Evolutionary conservation across 2,888 invertebrate genomes (phyloP).

Genomic region (Aproaerema taeniolella): DNA sequence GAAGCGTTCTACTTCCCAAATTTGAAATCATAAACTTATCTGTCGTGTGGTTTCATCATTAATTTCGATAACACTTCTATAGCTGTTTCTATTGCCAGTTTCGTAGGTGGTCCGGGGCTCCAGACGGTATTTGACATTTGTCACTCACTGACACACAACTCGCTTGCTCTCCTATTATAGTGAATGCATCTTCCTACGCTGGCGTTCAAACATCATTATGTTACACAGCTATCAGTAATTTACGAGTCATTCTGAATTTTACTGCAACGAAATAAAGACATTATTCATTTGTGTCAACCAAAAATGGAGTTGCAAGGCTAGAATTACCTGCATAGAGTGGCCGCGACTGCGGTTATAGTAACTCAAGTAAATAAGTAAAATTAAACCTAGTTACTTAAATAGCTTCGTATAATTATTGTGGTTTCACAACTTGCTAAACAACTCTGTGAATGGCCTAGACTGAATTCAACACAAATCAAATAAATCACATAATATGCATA

Average conservation of each 20-base stretch:
- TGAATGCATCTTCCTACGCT: conserved; percentile 37
- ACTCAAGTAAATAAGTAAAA: conserved; percentile 48
- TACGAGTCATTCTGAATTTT: conserved; percentile 24
- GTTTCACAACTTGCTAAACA: conserved; percentile 29
- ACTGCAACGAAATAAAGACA: conserved; percentile 21
- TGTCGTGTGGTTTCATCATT: no score
- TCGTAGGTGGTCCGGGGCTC: conserved; percentile 34
- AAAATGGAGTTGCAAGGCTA: conserved; percentile 29
- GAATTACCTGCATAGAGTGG: conserved; percentile 38
- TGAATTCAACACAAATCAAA: no score
- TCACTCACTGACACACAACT: conserved; percentile 34
- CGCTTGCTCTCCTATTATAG: conserved; percentile 32
- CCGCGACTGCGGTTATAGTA: conserved; percentile 47
- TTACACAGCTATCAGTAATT: conserved; percentile 18
- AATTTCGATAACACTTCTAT: conserved; percentile 13
- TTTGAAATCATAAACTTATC: no score
- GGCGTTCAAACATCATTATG: conserved; percentile 27
- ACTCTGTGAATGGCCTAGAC: conserved; percentile 1
- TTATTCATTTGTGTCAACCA: conserved; percentile 19
- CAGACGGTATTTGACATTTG: conserved; percentile 34
- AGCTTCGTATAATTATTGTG: conserved; percentile 21
- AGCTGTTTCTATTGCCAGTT: conserved; percentile 15
- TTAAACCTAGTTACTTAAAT: conserved; percentile 37
- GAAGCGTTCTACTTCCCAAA: no score
- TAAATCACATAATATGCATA: conserved; percentile 3